A percentile compares a stretch with the other conserved stretches of the same genome.
Conservation (phyloP, 2,797 vertebrate species). For the Antrozous pallidus region DNA sequence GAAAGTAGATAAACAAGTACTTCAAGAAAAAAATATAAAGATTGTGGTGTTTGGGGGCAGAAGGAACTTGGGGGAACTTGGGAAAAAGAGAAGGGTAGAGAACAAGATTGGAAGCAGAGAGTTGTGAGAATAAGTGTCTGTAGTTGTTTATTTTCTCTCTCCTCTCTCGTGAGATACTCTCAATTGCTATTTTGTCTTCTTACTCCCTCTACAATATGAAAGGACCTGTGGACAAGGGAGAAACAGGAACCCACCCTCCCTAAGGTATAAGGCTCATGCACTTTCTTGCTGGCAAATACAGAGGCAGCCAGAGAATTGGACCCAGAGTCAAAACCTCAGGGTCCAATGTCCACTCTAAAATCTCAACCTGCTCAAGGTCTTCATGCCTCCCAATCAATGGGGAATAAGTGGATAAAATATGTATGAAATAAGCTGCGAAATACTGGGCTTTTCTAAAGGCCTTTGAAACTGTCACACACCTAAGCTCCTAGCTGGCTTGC, state of each 20-base stretch:
- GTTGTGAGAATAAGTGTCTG: background rate
- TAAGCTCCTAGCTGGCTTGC: accelerated
- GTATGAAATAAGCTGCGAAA: background rate
- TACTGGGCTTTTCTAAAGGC: background rate
- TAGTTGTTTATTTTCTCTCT: background rate
- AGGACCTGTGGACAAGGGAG: background rate
- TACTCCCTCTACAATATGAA: background rate
- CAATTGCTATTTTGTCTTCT: background rate
- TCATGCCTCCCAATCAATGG: accelerated
- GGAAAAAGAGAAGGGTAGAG: background rate
- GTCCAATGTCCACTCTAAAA: background rate
- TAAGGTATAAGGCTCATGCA: accelerated
- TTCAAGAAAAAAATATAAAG: background rate
- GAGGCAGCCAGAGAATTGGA: background rate
- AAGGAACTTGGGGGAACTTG: too few relatives aligned
- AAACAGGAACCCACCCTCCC: background rate
- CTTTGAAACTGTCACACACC: accelerated
- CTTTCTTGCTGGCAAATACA: background rate
- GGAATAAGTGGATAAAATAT: too few relatives aligned
- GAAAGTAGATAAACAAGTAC: background rate
- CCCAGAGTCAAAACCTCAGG: background rate
- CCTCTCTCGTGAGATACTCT: background rate
- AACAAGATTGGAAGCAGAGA: background rate
- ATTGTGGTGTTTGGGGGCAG: background rate
- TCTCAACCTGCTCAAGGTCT: background rate